Percentiles rank a stretch among this genome's conserved stretches.
Conservation (phyloP, 2,888 invertebrate species). For the Cosmorhoe ocellata region DNA sequence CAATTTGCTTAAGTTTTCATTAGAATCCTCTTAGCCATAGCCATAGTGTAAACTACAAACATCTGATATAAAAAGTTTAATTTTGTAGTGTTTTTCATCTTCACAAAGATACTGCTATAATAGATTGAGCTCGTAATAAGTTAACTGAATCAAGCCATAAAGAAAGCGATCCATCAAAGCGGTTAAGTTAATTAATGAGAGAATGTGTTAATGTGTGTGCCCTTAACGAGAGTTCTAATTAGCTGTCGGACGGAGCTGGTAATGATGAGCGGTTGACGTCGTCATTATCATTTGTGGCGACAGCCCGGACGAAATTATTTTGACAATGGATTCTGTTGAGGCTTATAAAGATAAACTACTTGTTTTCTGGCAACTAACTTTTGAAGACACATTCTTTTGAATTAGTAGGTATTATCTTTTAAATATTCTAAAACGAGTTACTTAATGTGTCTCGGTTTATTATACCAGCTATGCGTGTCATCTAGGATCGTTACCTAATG, state of each 20-base stretch:
- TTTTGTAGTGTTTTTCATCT: too few relatives aligned
- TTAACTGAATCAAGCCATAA: conserved; percentile 33
- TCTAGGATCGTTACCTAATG: too few relatives aligned
- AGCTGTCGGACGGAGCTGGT: conserved; percentile 15
- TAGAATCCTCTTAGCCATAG: too few relatives aligned
- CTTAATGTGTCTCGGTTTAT: too few relatives aligned
- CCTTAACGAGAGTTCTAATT: conserved; percentile 24
- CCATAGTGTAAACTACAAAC: too few relatives aligned
- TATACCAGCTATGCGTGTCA: too few relatives aligned
- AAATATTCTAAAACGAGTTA: too few relatives aligned
- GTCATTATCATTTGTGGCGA: conserved; percentile 22
- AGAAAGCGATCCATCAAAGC: conserved; percentile 31
- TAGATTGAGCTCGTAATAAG: conserved; percentile 29
- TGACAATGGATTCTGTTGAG: conserved; percentile 9
- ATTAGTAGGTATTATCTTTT: too few relatives aligned
- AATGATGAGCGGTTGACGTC: conserved; percentile 20
- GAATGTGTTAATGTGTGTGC: conserved; percentile 25
- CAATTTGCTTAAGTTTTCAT: too few relatives aligned
- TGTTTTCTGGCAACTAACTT: neutral
- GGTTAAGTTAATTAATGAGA: conserved; percentile 31
- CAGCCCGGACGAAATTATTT: conserved; percentile 8
- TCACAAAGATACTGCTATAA: neutral
- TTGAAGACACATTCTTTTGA: too few relatives aligned
- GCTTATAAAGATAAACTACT: conserved; percentile 15
- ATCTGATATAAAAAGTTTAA: too few relatives aligned